Conservation (phyloP, 2,797 vertebrate genomes). For the Lagodon rhomboides region DNA sequence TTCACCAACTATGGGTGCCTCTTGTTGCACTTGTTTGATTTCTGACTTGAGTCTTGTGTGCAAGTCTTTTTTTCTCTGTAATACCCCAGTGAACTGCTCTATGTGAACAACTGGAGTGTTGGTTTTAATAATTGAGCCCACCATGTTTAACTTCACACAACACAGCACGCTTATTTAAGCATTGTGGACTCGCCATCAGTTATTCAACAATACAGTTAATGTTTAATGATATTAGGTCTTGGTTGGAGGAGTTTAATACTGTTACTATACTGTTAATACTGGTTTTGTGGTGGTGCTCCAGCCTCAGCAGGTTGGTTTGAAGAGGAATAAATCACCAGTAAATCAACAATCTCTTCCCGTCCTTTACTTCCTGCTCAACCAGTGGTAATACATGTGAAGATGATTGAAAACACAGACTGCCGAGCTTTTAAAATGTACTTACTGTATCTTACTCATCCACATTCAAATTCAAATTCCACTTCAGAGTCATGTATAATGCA, state of each 20-base stretch:
- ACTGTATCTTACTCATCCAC: neutral
- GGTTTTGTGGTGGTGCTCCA: conserved; percentile 14
- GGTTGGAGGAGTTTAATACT: conserved; percentile 32
- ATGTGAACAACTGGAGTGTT: neutral
- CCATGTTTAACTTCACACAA: conserved; percentile 34
- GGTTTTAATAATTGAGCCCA: conserved; percentile 50
- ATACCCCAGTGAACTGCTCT: conserved; percentile 17
- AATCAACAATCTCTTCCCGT: neutral
- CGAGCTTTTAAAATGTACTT: neutral
- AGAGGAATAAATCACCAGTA: neutral
- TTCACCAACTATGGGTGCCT: no score
- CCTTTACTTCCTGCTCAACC: neutral
- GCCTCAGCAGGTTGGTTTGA: neutral
- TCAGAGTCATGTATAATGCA: neutral
- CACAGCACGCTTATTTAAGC: conserved; percentile 45
- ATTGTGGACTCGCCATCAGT: conserved; percentile 16
- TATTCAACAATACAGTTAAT: conserved; percentile 50
- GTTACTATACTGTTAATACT: neutral
- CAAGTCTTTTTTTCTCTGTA: neutral
- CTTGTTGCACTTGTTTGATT: conserved; percentile 11
- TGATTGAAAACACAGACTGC: neutral
- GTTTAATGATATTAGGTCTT: conserved; percentile 52
- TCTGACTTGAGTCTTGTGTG: conserved; percentile 1
- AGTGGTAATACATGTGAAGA: neutral
- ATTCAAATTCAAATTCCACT: neutral